Base-by-base conservation (phyloP, 2,113 vertebrate genomes). In the Mustelus asterias region DNA sequence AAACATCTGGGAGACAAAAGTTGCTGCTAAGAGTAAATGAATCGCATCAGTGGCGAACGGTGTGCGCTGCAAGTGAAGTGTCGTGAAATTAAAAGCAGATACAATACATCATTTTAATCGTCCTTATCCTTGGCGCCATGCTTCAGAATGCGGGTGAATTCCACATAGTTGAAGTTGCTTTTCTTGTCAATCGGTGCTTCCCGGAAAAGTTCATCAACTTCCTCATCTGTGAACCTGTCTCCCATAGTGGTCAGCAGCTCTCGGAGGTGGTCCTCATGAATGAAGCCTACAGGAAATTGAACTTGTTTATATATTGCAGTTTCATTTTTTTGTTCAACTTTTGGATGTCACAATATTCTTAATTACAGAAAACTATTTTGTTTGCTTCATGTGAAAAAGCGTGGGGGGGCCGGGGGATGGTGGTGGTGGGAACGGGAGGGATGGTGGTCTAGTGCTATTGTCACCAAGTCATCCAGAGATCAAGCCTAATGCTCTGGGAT, bases 181-280 rank as follows among this genome's bases (percentile, higher is more conserved):
- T 99, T 99, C 97, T 99, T 99, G 97, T 99, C 99, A 0, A 99
- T 99, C 96, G 99, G 99, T 0, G 99, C 99, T 97, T 99, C 99
- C 0, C 99, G 98, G 97, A 99, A 99, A 97, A 99, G 98, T 98
- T 99, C 99, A 0, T 99, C 99, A 97, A 99, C 99, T 60, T 99
- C 99, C 96, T 99, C 99, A 0, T 99, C 99, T 0, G 99, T 99
- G 98, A 99, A 99, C 96, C 99, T 98, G 96, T 99, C 99, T 0
- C 99, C 99, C 99, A 99, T 99, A 96, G 99, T 99, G 97, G 99
- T 99, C 97, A 99, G 98, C 96, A 99, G 98, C 97, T 99, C 99
- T 13, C 99, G 98, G 94, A 99, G 97, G 26, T 99, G 98, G 97
- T 99, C 99, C 97, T 99, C 99, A 0, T 99, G 98, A 96, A 99